Percentiles rank a stretch among this genome's conserved stretches.
These are phyloP conservation scores for Micoletzkya japonica DNA, from an alignment of 2,888 invertebrate genomes.

Conservation along the genomic window DNA sequence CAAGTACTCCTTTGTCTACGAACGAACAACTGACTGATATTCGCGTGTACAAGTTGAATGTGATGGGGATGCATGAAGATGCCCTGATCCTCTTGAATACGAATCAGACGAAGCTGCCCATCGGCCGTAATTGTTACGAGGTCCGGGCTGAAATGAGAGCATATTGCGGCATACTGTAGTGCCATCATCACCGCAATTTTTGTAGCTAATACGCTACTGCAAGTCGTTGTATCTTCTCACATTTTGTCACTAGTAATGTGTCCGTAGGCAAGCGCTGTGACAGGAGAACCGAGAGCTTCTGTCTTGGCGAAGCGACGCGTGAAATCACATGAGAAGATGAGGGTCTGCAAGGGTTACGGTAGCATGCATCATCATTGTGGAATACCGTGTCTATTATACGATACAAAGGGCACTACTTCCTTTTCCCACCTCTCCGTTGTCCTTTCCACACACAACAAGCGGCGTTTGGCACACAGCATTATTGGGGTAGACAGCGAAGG, in stretches of 20 bases:
- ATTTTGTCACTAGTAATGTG: slow-evolving; percentile 1
- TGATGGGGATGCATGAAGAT: neutral
- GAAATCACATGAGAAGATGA: slow-evolving; percentile 16
- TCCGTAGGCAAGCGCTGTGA: slow-evolving; percentile 27
- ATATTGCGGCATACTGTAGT: neutral
- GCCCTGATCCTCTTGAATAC: neutral
- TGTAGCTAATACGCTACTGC: neutral
- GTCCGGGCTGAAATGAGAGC: slow-evolving; percentile 4
- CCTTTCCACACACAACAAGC: slow-evolving; percentile 20
- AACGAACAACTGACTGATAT: slow-evolving; percentile 10
- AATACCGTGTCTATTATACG: neutral
- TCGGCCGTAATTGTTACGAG: slow-evolving; percentile 23
- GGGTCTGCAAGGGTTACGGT: neutral
- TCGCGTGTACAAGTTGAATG: slow-evolving; percentile 18
- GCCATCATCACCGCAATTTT: neutral
- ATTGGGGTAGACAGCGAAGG: neutral
- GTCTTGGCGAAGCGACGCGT: slow-evolving; percentile 3
- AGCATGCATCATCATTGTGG: neutral
- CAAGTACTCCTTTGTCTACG: neutral
- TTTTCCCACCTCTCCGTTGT: slow-evolving; percentile 29
- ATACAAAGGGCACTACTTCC: neutral
- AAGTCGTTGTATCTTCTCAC: slow-evolving; percentile 1
- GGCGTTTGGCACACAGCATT: no score
- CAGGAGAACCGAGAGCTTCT: slow-evolving; percentile 11
- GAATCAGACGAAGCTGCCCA: slow-evolving; percentile 10